phyloP scores from a whole-genome alignment of 2,797 vertebrate genomes.

The Falco novaeseelandiae region DNA sequence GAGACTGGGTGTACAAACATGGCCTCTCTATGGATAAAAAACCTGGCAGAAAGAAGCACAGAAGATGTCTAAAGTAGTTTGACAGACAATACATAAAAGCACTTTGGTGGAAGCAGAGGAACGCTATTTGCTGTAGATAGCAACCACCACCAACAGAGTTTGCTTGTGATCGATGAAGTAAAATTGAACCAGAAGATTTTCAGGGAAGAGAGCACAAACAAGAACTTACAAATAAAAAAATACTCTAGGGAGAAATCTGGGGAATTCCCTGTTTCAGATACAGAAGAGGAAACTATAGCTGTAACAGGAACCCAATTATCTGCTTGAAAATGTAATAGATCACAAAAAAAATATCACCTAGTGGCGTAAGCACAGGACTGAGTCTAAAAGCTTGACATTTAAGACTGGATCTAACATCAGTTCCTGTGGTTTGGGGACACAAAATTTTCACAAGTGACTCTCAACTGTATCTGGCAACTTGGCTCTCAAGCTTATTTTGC shows the following conservation, averaged over 20 bases:
- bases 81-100: not conserved
- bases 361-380: not conserved
- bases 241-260: not conserved
- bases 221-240: not conserved
- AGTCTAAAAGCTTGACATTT: slow-evolving; percentile 23
- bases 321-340: not conserved
- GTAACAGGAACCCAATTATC: not conserved
- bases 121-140: not conserved
- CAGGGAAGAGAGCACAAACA: not conserved
- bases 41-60: not conserved
- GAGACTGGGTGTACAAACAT: not conserved
- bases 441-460: not conserved
- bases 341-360: not conserved
- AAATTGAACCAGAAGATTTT: slow-evolving; percentile 1
- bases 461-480: not conserved
- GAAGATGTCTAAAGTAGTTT: not conserved
- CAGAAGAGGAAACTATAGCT: not conserved
- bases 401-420: not conserved
- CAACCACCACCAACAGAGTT: not conserved
- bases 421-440: not conserved
- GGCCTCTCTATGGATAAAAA: not conserved
- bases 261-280: slow-evolving; percentile 31
- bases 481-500: not conserved
- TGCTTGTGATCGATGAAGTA: not conserved
- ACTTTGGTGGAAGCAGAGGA: not conserved